Conservation (phyloP, 2,113 vertebrate species). For the Phoenicopterus ruber region DNA sequence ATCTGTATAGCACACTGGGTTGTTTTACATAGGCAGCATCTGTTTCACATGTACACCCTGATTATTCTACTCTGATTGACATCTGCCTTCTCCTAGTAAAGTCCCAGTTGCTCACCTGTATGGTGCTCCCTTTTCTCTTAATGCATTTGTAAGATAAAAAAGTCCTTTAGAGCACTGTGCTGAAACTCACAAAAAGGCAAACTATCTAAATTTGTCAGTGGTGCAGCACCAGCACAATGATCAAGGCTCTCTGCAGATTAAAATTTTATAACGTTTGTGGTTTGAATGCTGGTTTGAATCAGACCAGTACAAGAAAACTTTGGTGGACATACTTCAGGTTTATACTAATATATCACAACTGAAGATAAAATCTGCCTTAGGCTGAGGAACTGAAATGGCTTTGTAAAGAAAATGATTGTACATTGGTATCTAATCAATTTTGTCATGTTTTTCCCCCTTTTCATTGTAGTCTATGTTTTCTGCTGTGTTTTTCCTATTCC, state of each 20-base stretch:
- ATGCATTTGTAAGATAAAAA: slow-evolving; percentile 12
- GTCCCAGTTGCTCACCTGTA: slow-evolving; percentile 29
- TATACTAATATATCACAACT: background rate
- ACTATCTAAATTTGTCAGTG: background rate
- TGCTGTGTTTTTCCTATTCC: background rate
- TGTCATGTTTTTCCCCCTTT: background rate
- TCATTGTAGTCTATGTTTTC: background rate
- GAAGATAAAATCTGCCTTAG: background rate
- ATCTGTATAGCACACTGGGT: slow-evolving; percentile 57
- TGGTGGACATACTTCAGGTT: background rate
- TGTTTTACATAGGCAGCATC: slow-evolving; percentile 62
- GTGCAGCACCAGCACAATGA: background rate
- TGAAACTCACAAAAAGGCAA: background rate
- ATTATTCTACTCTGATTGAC: slow-evolving; percentile 64
- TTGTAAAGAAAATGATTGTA: background rate
- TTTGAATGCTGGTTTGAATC: background rate
- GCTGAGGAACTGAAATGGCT: background rate
- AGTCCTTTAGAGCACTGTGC: background rate
- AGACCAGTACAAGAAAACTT: background rate
- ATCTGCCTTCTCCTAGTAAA: slow-evolving; percentile 55
- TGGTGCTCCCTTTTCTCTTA: slow-evolving; percentile 20
- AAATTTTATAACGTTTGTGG: background rate
- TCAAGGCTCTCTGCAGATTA: background rate
- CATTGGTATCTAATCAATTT: background rate
- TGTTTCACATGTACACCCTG: slow-evolving; percentile 54